Evolutionary conservation across 2,888 invertebrate genomes (phyloP), one percentile per base, ranked within the genome.

Genomic region (Platycnemis pennipes): DNA sequence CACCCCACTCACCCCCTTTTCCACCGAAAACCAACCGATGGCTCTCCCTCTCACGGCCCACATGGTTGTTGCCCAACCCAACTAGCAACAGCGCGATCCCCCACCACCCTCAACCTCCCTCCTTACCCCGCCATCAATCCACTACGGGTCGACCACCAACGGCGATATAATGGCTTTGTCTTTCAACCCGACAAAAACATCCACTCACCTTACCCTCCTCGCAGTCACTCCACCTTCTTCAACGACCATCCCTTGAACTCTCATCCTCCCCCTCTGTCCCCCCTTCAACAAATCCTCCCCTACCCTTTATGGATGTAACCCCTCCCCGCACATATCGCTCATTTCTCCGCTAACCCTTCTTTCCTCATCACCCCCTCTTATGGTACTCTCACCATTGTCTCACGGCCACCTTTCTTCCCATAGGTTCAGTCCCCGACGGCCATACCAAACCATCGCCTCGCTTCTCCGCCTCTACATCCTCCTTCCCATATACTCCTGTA

Each of bases 101-200:
- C 37, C 42, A 42, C 26, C 63, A 44, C 53, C 91, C n/a, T 13
- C 91, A 22, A 19, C 49, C 49, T n/a, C 49, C 88, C 56, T n/a
- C 69, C 42, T 37, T 44, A 7, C 44, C 91, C 91, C 44, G 63
- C 91, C 91, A 91, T 91, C 91, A 91, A 91, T 91, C 91, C 91
- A 91, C 91, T 53, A 91, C 91, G 45, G 91, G 91, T 91, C 91
- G 91, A 91, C 91, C 91, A 91, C 91, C 91, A 91, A 91, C 91
- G 91, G 91, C 91, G 91, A 91, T 91, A 91, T 91, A 91, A 91
- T 91, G 91, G 91, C 91, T 91, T 91, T 91, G 91, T 91, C 91
- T 91, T 91, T 91, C 91, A 91, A n/a, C 91, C 91, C 91, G 63
- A 91, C 91, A 56, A 63, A 56, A 77, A 37, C 77, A 77, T 26